Percentiles rank a stretch among this genome's conserved stretches.
These are phyloP conservation scores for Pyrrhosoma nymphula DNA, from an alignment of 2,888 invertebrate species.

Conservation along the genomic window DNA sequence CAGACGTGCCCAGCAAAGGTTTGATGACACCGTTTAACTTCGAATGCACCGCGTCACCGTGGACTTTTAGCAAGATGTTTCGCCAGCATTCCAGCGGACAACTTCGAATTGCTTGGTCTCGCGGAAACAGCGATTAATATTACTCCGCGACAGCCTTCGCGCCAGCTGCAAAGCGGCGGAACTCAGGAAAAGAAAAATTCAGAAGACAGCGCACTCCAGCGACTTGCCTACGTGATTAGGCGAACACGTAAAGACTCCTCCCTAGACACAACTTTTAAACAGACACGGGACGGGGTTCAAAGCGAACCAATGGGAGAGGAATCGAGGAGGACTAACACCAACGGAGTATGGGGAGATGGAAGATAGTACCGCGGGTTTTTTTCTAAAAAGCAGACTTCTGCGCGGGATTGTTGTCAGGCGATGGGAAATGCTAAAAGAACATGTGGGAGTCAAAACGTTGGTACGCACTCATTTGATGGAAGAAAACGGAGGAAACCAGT, in stretches of 20 bases:
- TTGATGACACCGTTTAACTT: neutral
- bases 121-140: neutral
- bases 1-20: too few species aligned
- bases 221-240: neutral
- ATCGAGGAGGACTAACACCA: neutral
- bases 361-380: neutral
- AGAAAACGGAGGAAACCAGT: constrained; percentile 40
- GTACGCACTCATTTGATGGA: too few species aligned
- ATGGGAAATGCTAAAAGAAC: neutral
- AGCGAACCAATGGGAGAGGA: neutral
- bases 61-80: neutral
- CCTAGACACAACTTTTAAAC: neutral
- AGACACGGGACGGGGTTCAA: neutral
- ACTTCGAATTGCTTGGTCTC: neutral
- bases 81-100: neutral
- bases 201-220: neutral
- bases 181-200: neutral
- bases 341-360: neutral
- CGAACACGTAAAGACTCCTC: neutral
- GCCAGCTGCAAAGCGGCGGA: neutral
- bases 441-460: neutral
- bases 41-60: neutral
- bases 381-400: neutral
- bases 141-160: neutral
- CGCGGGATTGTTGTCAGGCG: neutral